These are phyloP conservation scores for Drosophila virilis DNA, from an alignment of 1,140 invertebrate species.

Conservation along the genomic window DNA sequence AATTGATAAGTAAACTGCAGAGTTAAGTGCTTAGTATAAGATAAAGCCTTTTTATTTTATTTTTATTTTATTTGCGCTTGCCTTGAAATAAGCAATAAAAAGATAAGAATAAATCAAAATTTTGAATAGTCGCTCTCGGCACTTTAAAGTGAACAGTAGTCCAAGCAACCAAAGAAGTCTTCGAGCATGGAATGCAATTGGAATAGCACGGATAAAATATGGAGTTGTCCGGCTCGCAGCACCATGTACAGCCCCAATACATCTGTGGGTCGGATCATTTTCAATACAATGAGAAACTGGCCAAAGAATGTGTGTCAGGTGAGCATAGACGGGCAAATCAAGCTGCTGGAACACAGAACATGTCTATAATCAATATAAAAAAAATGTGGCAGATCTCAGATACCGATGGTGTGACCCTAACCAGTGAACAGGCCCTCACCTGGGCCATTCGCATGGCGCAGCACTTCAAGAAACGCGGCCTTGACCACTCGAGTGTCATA, in stretches of 20 bases:
- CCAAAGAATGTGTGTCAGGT: conserved; percentile 64
- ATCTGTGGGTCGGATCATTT: conserved; percentile 61
- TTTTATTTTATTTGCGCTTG: background rate
- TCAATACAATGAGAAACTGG: conserved; percentile 55
- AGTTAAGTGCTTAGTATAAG: background rate
- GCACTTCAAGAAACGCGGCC: conserved; percentile 33
- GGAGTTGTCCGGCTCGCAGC: conserved; percentile 46
- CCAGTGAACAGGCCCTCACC: conserved; percentile 27
- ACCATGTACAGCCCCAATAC: conserved; percentile 48
- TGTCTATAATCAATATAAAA: conserved; percentile 4
- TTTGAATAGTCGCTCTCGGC: background rate
- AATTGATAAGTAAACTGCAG: background rate
- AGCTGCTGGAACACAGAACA: too few species aligned
- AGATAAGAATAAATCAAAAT: background rate
- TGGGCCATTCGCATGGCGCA: conserved; percentile 48
- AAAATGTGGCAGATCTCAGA: conserved; percentile 41
- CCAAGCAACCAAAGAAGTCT: background rate
- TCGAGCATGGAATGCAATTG: background rate
- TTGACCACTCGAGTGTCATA: conserved; percentile 37
- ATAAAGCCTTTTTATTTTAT: background rate
- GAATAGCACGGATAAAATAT: conserved; percentile 49
- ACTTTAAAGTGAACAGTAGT: background rate
- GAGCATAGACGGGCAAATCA: background rate
- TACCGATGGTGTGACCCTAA: conserved; percentile 31
- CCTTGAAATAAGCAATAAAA: background rate